Base-by-base conservation (phyloP, 2,797 vertebrate species). In the Hapalemur alaotrensis region DNA sequence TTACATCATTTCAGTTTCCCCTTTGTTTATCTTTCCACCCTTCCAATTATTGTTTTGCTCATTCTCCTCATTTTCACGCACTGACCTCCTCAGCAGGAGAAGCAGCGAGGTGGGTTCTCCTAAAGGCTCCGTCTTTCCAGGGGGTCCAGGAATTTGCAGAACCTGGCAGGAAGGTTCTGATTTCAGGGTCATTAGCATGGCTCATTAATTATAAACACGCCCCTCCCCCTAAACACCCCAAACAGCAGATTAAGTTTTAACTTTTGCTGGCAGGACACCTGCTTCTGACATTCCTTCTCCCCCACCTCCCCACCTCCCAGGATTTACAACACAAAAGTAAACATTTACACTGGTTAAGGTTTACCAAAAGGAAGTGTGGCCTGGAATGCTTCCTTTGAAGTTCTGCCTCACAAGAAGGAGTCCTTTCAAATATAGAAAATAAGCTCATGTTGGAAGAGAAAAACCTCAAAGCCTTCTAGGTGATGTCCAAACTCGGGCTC, bases 271-370 rank as follows among this genome's bases (percentile, higher is more conserved):
- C 97, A 92, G 95, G 72, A 92, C 86, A 97, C 92, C 94, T 96
- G 94, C 95, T 81, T 80, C 87, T 73, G 95, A 93, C 95, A 95
- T 75, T 72, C 86, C 83, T 72, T 65, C 89, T 67, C 63, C 82
- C 94, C 54, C 85, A 54, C 79, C 14, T 65, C 61, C 30, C 63
- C 32, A 87, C 50, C 91, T 87, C 73, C 57, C n/a, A 69, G 79
- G 93, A 81, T 94, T 97, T 97, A 97, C 92, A 96, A 89, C 96
- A 96, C 73, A 57, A 92, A 96, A 95, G 97, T 93, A 96, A 98
- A 97, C 93, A 97, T 98, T 97, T 95, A 96, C 96, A 50, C 89
- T 95, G 70, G 97, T 96, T 97, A 97, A 97, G 97, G 93, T 97
- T 97, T 97, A 98, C 96, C 93, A 86, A 97, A 95, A 95, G 95